phyloP scores from a whole-genome alignment of 1,140 invertebrate species.

The Ceratosolen fusciceps region DNA sequence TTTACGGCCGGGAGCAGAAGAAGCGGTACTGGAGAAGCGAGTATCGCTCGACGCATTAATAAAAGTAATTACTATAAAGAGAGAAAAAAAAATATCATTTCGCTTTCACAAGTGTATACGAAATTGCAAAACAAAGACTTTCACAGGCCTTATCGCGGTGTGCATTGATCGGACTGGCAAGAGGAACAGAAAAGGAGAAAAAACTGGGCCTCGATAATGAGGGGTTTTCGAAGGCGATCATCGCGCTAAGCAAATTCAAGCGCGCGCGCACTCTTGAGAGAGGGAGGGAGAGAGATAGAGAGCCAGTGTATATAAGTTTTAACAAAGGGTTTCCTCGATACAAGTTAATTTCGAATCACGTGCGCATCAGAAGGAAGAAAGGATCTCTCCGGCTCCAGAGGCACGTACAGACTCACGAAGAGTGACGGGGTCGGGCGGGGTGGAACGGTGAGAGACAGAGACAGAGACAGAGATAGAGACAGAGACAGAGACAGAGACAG shows the following conservation, averaged over 20 bases:
- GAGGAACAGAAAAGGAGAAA: neutral
- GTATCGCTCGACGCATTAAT: neutral
- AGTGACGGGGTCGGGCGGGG: too few relatives aligned
- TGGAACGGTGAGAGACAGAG: neutral
- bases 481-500: neutral
- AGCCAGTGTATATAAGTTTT: neutral
- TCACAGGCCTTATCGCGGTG: neutral
- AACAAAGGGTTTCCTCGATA: conserved; percentile 35
- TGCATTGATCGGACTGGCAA: neutral
- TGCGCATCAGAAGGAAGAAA: conserved; percentile 33
- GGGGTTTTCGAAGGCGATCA: conserved; percentile 18
- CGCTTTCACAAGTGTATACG: neutral
- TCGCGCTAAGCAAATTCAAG: conserved; percentile 2
- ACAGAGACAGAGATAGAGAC: neutral
- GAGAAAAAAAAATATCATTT: too few relatives aligned
- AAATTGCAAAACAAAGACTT: conserved; percentile 13
- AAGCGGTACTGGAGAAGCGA: neutral
- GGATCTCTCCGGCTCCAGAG: neutral
- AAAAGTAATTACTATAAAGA: conserved; percentile 11
- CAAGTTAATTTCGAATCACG: conserved; percentile 45
- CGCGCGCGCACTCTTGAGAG: neutral
- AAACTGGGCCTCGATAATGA: conserved; percentile 9
- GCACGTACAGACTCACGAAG: neutral
- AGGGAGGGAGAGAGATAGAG: neutral
- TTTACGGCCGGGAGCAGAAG: too few relatives aligned